These are phyloP conservation scores for Acleris holmiana DNA, from an alignment of 2,888 invertebrate species.

Conservation along the genomic window DNA sequence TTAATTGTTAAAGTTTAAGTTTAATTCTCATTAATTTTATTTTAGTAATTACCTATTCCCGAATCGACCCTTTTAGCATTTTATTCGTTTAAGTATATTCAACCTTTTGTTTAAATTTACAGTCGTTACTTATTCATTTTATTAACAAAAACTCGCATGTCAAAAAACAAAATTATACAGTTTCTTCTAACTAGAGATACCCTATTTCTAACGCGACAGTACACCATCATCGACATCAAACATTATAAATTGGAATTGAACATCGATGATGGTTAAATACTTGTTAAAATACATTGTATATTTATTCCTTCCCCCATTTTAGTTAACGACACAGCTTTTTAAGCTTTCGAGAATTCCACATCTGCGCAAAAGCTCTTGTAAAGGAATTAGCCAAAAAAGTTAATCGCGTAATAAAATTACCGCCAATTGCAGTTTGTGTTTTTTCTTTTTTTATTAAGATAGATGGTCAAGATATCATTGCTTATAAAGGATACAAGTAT, in stretches of 20 bases:
- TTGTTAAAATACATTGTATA: slow-evolving; percentile 53
- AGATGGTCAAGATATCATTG: slow-evolving; percentile 1
- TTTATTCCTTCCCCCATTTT: slow-evolving; percentile 43
- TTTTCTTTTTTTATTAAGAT: slow-evolving; percentile 7
- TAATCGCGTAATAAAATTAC: slow-evolving; percentile 46
- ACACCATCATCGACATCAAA: slow-evolving; percentile 37
- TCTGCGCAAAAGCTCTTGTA: slow-evolving; percentile 45
- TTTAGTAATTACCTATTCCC: too few relatives aligned
- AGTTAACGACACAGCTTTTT: slow-evolving; percentile 23
- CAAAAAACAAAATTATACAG: neutral
- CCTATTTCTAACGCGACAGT: slow-evolving; percentile 21
- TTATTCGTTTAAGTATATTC: too few relatives aligned
- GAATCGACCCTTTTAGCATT: too few relatives aligned
- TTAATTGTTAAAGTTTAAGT: neutral
- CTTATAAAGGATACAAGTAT: neutral
- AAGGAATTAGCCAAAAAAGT: slow-evolving; percentile 35
- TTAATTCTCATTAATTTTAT: too few relatives aligned
- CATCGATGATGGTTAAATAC: slow-evolving; percentile 56
- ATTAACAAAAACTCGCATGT: neutral
- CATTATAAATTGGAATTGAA: slow-evolving; percentile 39
- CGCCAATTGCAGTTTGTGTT: slow-evolving; percentile 35
- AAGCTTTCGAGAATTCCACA: slow-evolving; percentile 49
- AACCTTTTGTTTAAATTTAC: too few relatives aligned
- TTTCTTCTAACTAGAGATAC: neutral
- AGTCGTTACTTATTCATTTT: too few relatives aligned